Base-by-base conservation (phyloP, 2,888 invertebrate genomes). In the Boloria selene region DNA sequence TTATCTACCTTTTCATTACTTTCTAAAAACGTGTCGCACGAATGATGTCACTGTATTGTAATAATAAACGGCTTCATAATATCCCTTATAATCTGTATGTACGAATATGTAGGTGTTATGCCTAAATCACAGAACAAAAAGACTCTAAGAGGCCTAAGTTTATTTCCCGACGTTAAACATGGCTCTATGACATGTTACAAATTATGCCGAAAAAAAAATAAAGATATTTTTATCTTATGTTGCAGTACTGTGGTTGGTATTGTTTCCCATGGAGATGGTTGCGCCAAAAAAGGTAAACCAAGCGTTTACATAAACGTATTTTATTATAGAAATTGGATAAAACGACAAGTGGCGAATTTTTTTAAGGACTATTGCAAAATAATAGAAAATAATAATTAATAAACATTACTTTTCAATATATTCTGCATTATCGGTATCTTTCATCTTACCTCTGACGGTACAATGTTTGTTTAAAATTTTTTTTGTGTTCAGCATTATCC, bases 251-350 rank as follows among this genome's bases (percentile, higher is more conserved):
- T 90, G 3, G 85, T 88, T 2, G 91, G 91, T 0, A 74, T 91
- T 13, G 87, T 86, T 5, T 90, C 90, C 0, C 88, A 90, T 42
- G 90, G 90, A 2, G 81, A 87, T 4, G 87, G 88, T 0, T 91
- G 91, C 63, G 86, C 85, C 0, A 77, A 75, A 60, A 78, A 79
- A 69, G 65, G 73, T 14, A 88, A 85, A 50, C 90, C 90, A 1
- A 87, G 88, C 44, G 77, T 90, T 0, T 90, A 88, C 64, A 69
- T 83, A 13, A 90, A 86, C 55, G 77, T 90, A 0, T 85, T 73
- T 73, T 79, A 83, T 67, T 82, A 86, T 61, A 77, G 79, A 38
- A 49, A 71, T 0, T 90, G 90, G 90, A 87, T 90, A 45, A 64
- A 76, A 51, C 54, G 71, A 4, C 67, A 80, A 58, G 59, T 86